A percentile compares a stretch with the other conserved stretches of the same genome.
Conservation (phyloP, 2,888 invertebrate species). For the Miltochrista miniata region DNA sequence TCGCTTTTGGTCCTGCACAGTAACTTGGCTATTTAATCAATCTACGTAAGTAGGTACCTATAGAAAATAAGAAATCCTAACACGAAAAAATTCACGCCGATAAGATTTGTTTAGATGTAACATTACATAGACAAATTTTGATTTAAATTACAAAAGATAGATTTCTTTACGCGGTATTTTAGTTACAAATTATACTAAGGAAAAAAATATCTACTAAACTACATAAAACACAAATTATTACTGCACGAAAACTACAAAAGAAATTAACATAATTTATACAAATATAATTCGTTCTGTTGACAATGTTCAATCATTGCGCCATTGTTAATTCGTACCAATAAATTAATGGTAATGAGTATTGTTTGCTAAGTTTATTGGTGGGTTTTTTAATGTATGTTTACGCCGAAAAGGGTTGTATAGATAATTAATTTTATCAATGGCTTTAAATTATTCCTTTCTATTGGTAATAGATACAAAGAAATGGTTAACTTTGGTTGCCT, state of each 20-base stretch:
- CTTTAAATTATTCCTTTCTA: conserved; percentile 30
- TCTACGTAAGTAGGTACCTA: too few species aligned
- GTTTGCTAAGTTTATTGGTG: conserved; percentile 34
- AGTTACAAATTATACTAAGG: conserved; percentile 7
- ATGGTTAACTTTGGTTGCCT: conserved; percentile 3
- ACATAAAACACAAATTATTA: conserved; percentile 10
- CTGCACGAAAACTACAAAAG: conserved; percentile 21
- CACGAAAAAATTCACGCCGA: too few species aligned
- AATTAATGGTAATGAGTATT: conserved; percentile 44
- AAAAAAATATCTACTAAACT: neutral
- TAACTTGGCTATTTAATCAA: too few species aligned
- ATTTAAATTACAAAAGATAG: neutral
- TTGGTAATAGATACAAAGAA: conserved; percentile 15
- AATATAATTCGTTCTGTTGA: conserved; percentile 38
- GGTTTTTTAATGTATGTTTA: conserved; percentile 35
- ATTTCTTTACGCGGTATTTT: conserved; percentile 10
- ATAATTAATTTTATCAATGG: conserved; percentile 22
- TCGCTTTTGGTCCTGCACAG: too few species aligned
- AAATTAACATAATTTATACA: conserved; percentile 49
- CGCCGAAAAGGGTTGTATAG: conserved; percentile 35
- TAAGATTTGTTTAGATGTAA: too few species aligned
- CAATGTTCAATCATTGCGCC: conserved; percentile 31
- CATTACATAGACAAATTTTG: too few species aligned
- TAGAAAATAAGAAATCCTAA: too few species aligned
- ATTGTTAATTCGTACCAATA: conserved; percentile 45